Evolutionary conservation across 53 echinoderm and acorn worm genomes (phyloP).

Genomic region (Arbacia lixula): DNA sequence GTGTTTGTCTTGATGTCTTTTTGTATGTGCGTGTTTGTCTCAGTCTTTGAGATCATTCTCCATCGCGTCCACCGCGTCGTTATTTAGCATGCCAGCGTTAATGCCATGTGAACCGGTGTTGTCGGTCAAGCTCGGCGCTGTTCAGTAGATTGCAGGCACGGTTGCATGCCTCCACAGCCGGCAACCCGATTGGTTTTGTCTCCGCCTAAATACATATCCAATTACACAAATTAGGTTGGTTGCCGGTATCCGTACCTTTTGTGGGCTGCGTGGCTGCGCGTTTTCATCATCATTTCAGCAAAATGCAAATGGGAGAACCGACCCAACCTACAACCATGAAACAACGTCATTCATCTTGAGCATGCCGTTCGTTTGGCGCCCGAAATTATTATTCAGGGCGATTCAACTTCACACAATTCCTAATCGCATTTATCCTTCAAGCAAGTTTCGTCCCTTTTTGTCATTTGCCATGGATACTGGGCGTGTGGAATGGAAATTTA

Average conservation of each 20-base stretch:
- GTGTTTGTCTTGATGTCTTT: no score
- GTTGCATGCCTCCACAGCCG: slow-evolving; percentile 1
- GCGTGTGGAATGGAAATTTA: slow-evolving; percentile 7
- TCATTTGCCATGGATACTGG: background rate
- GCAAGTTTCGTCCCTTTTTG: no score
- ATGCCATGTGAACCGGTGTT: slow-evolving; percentile 40
- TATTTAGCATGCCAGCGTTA: slow-evolving; percentile 40
- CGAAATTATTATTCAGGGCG: no score
- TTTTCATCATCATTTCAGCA: slow-evolving; percentile 41
- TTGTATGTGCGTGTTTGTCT: slow-evolving; percentile 1
- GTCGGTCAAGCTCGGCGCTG: slow-evolving; percentile 42
- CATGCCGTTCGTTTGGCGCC: no score
- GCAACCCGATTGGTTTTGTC: slow-evolving; percentile 48
- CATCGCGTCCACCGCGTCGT: background rate
- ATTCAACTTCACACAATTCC: no score
- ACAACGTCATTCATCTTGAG: no score
- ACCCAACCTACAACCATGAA: no score
- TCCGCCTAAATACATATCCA: slow-evolving; percentile 54
- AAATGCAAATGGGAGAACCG: no score
- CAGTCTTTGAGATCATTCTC: no score
- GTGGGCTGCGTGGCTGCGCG: slow-evolving; percentile 40
- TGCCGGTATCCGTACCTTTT: slow-evolving; percentile 56
- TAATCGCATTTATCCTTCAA: no score
- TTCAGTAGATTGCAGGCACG: slow-evolving; percentile 43
- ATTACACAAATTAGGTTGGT: slow-evolving; percentile 58